phyloP scores from a whole-genome alignment of 2,113 vertebrate species.

The Microtus ochrogaster region DNA sequence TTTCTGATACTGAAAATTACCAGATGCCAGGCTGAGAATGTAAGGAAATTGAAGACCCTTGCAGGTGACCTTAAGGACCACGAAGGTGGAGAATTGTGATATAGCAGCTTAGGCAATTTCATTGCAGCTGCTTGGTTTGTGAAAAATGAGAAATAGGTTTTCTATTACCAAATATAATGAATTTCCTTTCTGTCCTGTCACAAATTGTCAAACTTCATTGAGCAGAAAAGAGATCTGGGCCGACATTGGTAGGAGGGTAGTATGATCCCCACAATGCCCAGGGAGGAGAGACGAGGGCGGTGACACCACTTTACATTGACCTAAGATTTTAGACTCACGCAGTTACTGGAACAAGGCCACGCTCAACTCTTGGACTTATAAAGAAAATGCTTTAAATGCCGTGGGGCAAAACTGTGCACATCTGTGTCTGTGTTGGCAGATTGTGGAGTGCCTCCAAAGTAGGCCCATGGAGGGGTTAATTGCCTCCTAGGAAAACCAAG shows the following conservation, averaged over 20 bases:
- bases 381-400: slow-evolving; percentile 37
- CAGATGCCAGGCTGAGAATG: slow-evolving; percentile 84
- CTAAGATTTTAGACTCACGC: neutral
- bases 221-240: slow-evolving; percentile 78
- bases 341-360: neutral
- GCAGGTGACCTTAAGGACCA: slow-evolving; percentile 85
- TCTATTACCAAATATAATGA: slow-evolving; percentile 91
- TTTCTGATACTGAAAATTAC: slow-evolving; percentile 86
- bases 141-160: slow-evolving; percentile 90
- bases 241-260: slow-evolving; percentile 62
- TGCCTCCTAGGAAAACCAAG: neutral
- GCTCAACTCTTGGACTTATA: neutral
- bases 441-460: neutral
- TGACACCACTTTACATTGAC: neutral
- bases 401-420: accelerated
- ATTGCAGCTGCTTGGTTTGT: slow-evolving; percentile 77
- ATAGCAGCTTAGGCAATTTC: slow-evolving; percentile 86
- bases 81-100: slow-evolving; percentile 81
- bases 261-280: slow-evolving; percentile 56
- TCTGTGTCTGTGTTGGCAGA: neutral
- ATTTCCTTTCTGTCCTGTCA: slow-evolving; percentile 87
- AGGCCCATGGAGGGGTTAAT: neutral
- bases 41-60: slow-evolving; percentile 88
- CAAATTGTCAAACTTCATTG: slow-evolving; percentile 91
- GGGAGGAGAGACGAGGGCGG: neutral